Base-by-base conservation (phyloP, 1,140 invertebrate genomes). In the Tetramorium alpestre region DNA sequence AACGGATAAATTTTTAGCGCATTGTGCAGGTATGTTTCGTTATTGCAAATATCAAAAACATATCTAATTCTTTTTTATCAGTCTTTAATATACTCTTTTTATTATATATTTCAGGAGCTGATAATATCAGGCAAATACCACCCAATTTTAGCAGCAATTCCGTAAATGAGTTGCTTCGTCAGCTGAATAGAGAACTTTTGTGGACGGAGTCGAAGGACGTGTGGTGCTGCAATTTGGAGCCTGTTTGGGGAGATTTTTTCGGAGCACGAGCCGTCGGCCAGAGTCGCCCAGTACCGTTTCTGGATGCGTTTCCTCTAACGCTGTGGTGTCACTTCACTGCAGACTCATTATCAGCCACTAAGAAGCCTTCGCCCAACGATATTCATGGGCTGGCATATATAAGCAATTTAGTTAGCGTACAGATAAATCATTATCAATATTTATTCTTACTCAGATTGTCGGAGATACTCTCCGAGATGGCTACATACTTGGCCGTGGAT, bases 391-490 rank as follows among this genome's bases (percentile, higher is more conserved):
- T 98, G 33, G 97, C 97, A 0, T 96, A 98, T 78, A 97, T 98
- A 73, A 97, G 97, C 16, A 98, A 98, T 93, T 95, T 98, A 89
- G 97, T 98, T 58, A 98, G 97, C 88, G 94, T 98, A 2, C 98
- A 99, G 94, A 96, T 99, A 51, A 99, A 98, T 96, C 98, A 99
- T 95, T 99, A 98, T 94, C 99, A 99, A 95, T 97, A 97, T 94
- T 96, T 99, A 69, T 99, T 99, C 94, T 94, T 99, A 38, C 94
- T 99, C 91, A 96, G 98, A 65, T 95, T 99, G 65, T 96, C 97
- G 33, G 98, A 99, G 95, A 96, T 97, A n/a, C 91, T 98, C 7
- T 96, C 97, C 2, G 97, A 98, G 93, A 95, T 99, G 95, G 96
- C 97, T 2, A 97, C 97, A 2, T 98, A 98, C 94, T 94, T 99